Base-by-base conservation (phyloP, 1,140 invertebrate genomes). In the Apis dorsata region DNA sequence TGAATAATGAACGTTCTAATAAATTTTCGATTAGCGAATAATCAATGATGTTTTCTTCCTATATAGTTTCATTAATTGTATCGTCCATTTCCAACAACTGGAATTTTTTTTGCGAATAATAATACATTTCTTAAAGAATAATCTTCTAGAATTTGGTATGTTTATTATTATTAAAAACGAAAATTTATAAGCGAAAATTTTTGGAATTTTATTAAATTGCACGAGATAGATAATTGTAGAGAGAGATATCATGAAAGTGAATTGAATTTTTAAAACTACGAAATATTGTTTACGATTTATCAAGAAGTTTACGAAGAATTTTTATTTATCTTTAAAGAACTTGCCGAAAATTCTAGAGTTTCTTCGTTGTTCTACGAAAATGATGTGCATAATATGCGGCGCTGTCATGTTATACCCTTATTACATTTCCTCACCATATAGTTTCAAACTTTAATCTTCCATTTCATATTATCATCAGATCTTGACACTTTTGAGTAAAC, bases 1-100 rank as follows among this genome's bases (percentile, higher is more conserved):
- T 44, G 57, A 60, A 62, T 60, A 74, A 44, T 49, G 21, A 74
- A 65, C 24, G 24, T 63, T 53, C n/a, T 21, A 65, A 76, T 76
- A 65, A 53, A 65, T 62, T 13, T 53, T 76, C 49, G 0, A 65
- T 65, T 13, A 24, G 21, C 13, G 34, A 44, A 17, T 15, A 62
- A 74, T 21, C 9, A 74, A 21, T 10, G 12, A 49, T 51, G 7
- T 51, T 13, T 17, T 19, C 21, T 17, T 57, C 1, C 8, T 0
- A 34, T 17, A 49, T 49, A 74, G 44, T 10, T 60, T 60, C 19
- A 62, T 60, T 24, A 62, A 10, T n/a, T 57, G 12, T 3, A 7
- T 57, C 15, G 24, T 21, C 8, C 19, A 17, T n/a, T 24, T 44
- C 28, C 28, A 34, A 15, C 13, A 24, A 19, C 34, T 66, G 63